Conservation (phyloP, 2,888 invertebrate species). For the Lamellibrachia columna region DNA sequence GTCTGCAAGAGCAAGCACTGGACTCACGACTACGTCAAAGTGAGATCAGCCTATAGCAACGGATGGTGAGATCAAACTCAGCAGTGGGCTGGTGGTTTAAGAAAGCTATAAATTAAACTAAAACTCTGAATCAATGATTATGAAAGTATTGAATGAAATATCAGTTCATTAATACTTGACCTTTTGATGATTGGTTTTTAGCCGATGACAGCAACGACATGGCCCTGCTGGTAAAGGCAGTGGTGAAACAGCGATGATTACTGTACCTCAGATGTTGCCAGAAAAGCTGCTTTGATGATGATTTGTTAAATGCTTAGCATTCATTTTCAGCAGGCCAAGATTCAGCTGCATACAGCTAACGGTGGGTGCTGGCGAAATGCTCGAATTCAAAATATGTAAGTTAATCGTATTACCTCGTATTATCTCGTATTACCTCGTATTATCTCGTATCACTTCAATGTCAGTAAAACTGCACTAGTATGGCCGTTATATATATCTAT, state of each 20-base stretch:
- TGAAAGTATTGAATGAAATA: too few species aligned
- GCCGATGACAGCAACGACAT: too few species aligned
- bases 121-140: too few species aligned
- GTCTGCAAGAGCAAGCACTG: conserved; percentile 11
- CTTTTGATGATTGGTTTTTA: too few species aligned
- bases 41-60: not conserved
- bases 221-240: too few species aligned
- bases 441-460: not conserved
- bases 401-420: not conserved
- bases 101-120: too few species aligned
- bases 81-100: not conserved
- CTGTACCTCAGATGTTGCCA: too few species aligned
- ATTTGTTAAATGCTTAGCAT: not conserved
- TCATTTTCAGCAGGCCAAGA: not conserved
- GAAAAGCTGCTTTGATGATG: too few species aligned
- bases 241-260: too few species aligned
- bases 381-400: not conserved
- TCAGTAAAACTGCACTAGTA: not conserved
- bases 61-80: not conserved
- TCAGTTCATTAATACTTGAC: too few species aligned
- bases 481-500: not conserved
- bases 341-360: not conserved
- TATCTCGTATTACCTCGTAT: not conserved
- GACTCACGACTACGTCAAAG: not conserved
- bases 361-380: not conserved